Evolutionary conservation across 1,140 invertebrate genomes (phyloP), one percentile per base, ranked within the genome.

Genomic region (Anoplophora glabripennis): DNA sequence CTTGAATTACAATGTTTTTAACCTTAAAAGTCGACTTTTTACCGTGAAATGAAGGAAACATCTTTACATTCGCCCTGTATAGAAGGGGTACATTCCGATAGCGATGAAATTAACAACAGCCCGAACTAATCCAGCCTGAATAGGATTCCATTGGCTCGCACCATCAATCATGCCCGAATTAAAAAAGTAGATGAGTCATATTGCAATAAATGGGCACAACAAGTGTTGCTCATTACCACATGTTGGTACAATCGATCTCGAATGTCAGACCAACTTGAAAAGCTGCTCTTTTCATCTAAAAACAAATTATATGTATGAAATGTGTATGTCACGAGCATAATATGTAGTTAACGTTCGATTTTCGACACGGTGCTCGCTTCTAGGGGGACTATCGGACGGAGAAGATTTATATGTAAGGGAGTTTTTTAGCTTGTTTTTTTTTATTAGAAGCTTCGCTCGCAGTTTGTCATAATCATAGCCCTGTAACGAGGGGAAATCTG

Each of bases 291-390:
- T 53, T 56, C 38, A 36, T 35, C 56, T 42, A 58, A 58, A 61
- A 64, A 67, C 65, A 64, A 64, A 67, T 67, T 64, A 64, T 63
- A 45, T 53, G 56, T 64, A 53, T 58, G 49, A 63, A 67, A 67
- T 59, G 57, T 64, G 63, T 55, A 62, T 62, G 65, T 63, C 65
- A 67, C 33, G 38, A 54, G 54, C 65, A 67, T 59, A 67, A 67
- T 61, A 49, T 51, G 45, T 63, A 63, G 65, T 66, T 66, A 64
- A 62, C 51, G 38, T 36, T 38, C 42, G 49, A 54, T 60, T 60
- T 60, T 51, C 21, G 17, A 17, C 21, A 45, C 21, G 38, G 15
- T 41, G 42, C 17, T 45, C 21, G 42, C 21, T 28, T 28, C 21
- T 28, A 28, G 21, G 21, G n/a, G 21, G 21, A 28, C 21, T 28